Evolutionary conservation across 2,888 invertebrate species (phyloP).

Genomic region (Eilema griseolum): DNA sequence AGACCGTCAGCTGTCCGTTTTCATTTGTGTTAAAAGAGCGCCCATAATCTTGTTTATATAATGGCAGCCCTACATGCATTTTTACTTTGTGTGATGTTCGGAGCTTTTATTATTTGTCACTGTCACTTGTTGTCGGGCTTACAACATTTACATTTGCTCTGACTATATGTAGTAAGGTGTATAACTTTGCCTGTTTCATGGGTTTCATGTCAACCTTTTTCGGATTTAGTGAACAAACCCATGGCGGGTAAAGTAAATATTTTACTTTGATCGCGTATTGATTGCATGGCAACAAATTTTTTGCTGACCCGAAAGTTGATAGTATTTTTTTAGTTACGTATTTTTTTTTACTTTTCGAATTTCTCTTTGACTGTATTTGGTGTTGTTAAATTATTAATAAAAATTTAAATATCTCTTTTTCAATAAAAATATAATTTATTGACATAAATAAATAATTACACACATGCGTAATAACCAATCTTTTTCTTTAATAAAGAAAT

Average conservation of each 20-base stretch:
- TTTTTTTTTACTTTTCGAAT: not conserved
- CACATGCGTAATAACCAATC: too few species aligned
- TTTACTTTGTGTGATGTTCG: constrained; percentile 43
- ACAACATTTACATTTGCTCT: not conserved
- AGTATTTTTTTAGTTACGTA: too few species aligned
- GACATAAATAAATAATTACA: too few species aligned
- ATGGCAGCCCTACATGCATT: constrained; percentile 53
- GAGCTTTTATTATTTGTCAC: constrained; percentile 42
- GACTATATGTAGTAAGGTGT: not conserved
- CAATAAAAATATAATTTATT: too few species aligned
- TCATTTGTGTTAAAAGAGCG: constrained; percentile 44
- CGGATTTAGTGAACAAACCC: too few species aligned
- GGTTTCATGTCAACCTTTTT: not conserved
- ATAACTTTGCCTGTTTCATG: not conserved
- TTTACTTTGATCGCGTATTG: not conserved
- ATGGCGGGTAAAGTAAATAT: not conserved
- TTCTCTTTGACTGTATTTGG: not conserved
- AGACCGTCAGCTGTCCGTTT: constrained; percentile 31
- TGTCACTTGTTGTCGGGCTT: constrained; percentile 7
- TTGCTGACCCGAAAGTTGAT: not conserved
- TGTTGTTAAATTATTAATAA: too few species aligned
- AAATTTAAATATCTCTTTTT: too few species aligned
- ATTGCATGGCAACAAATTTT: not conserved
- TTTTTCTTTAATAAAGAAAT: too few species aligned
- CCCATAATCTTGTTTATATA: constrained; percentile 50